A percentile compares a stretch with the other conserved stretches of the same genome.
Evolutionary conservation across 2,888 invertebrate genomes (phyloP).

Genomic region (Abrostola tripartita): DNA sequence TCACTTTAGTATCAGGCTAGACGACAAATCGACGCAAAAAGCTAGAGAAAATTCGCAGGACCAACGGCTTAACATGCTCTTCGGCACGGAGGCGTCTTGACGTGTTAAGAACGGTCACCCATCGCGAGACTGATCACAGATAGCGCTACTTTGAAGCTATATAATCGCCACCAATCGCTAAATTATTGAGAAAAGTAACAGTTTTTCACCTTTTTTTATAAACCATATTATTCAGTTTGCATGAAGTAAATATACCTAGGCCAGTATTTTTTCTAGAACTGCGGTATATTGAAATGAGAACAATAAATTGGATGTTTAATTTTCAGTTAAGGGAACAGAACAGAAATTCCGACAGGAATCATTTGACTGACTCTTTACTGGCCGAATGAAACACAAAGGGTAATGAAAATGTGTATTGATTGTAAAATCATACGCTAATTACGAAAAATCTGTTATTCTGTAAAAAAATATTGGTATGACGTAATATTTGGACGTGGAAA

Average conservation of each 20-base stretch:
- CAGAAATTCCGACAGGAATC: slow-evolving; percentile 48
- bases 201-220: too few species aligned
- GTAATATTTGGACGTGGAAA: slow-evolving; percentile 10
- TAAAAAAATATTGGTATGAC: neutral
- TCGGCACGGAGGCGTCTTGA: too few species aligned
- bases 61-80: too few species aligned
- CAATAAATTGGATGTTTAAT: slow-evolving; percentile 18
- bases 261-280: neutral
- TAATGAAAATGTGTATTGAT: slow-evolving; percentile 49
- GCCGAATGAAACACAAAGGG: slow-evolving; percentile 52
- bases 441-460: neutral
- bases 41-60: too few species aligned
- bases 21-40: too few species aligned
- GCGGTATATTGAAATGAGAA: slow-evolving; percentile 7
- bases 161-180: too few species aligned
- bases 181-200: too few species aligned
- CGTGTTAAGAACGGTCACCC: too few species aligned
- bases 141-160: too few species aligned
- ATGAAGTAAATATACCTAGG: neutral
- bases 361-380: slow-evolving; percentile 49
- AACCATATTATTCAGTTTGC: neutral
- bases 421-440: slow-evolving; percentile 34
- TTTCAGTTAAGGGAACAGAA: slow-evolving; percentile 23
- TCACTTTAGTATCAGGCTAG: too few species aligned
- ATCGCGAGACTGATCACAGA: too few species aligned